Evolutionary conservation across 2,888 invertebrate genomes (phyloP), one percentile per base, ranked within the genome.

Genomic region (Dryomyza anilis): DNA sequence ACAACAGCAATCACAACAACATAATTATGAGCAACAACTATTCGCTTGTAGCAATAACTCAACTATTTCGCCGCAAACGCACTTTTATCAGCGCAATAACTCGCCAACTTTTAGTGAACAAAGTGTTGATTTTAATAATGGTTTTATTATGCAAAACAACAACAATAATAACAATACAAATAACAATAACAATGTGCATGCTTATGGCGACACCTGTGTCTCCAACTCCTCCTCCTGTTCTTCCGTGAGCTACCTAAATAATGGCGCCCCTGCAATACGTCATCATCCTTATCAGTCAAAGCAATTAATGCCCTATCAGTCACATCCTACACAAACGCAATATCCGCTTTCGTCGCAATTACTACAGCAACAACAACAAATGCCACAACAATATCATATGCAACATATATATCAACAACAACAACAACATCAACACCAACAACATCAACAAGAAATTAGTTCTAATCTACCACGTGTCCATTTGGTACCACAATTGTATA

Each of bases 231-330:
- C 3, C 48, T 2, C 25, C 12, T 23, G n/a, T n/a, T n/a, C 19
- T 3, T 48, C 25, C 48, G 25, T 56, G 67, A 61, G n/a, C n/a
- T n/a, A n/a, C n/a, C n/a, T n/a, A 14, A 63, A 63, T 1, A 16
- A 33, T 61, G 39, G 60, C 64, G 33, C 43, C 57, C 3, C 52
- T 68, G 55, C 52, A 55, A 56, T 64, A 10, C 72, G 68, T 12
- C 76, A 72, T 63, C 74, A 76, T 70, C 73, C 76, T 0, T 76
- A 77, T 59, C 76, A 71, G n/a, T n/a, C n/a, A n/a, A n/a, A n/a
- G n/a, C n/a, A n/a, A n/a, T n/a, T n/a, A n/a, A n/a, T n/a, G n/a
- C n/a, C n/a, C n/a, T n/a, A n/a, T n/a, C n/a, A n/a, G n/a, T n/a
- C n/a, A n/a, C n/a, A n/a, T n/a, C n/a, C n/a, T n/a, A n/a, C n/a